phyloP scores from a whole-genome alignment of 2,888 invertebrate species.

The Helleia helle region DNA sequence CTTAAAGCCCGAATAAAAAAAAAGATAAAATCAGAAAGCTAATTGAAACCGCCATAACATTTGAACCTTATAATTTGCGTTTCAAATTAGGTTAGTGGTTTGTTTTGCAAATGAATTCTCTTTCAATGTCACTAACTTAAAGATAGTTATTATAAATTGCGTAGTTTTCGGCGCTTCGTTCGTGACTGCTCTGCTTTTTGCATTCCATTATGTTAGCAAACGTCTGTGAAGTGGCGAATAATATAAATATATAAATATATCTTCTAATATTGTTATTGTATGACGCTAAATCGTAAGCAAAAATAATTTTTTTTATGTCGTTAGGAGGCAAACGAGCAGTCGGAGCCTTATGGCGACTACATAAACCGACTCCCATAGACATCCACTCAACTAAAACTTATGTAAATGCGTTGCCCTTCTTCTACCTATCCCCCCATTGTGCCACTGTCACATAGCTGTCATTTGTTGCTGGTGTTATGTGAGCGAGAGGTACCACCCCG shows the following conservation, averaged over 20 bases:
- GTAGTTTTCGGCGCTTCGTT: background rate
- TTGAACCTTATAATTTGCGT: background rate
- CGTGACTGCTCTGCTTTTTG: background rate
- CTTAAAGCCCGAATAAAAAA: background rate
- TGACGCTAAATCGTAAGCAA: too few species aligned
- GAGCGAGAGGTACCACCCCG: too few species aligned
- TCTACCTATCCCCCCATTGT: too few species aligned
- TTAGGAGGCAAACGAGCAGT: too few species aligned
- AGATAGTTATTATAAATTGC: slow-evolving; percentile 6
- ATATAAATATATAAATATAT: background rate
- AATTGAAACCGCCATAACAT: background rate
- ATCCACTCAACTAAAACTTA: too few species aligned
- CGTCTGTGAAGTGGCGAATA: too few species aligned
- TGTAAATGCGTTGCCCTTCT: too few species aligned
- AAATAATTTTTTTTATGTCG: too few species aligned
- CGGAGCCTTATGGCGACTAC: too few species aligned
- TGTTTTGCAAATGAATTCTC: slow-evolving; percentile 5
- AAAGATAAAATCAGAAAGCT: background rate
- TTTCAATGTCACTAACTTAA: slow-evolving; percentile 1
- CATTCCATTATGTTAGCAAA: background rate
- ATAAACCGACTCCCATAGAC: too few species aligned
- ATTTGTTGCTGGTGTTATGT: too few species aligned
- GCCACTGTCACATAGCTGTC: too few species aligned
- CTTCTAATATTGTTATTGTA: background rate
- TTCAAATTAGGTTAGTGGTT: background rate